Evolutionary conservation across 2,888 invertebrate genomes (phyloP), one percentile per base, ranked within the genome.

Genomic region (Xylophagus ater): DNA sequence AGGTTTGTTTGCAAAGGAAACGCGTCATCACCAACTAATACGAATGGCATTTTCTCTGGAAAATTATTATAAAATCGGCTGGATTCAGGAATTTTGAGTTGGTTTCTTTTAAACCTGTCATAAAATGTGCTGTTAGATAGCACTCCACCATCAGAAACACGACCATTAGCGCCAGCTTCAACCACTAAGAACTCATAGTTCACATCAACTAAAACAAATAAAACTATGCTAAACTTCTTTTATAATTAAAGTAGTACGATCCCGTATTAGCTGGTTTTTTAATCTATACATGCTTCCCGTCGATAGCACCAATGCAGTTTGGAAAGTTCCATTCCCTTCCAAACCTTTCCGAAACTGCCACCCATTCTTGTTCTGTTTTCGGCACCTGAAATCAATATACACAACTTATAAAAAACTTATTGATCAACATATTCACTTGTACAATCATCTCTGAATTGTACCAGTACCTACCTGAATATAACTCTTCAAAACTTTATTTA

Each of bases 261-360:
- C n/a, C n/a, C n/a, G n/a, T n/a, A 52, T 48, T 47, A 54, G 43
- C 46, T 34, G 54, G 51, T 41, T 45, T 41, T 50, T 48, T 37
- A 13, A 54, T 54, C 41, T 48, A 41, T n/a, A 55, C 48, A 47
- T 53, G 56, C 49, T 55, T 55, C 40, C 54, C n/a, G n/a, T n/a
- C n/a, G n/a, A n/a, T n/a, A n/a, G n/a, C n/a, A n/a, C n/a, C n/a
- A n/a, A n/a, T n/a, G 42, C 53, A 28, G 14, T 28, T 18, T 13
- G 51, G 52, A 49, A 55, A 55, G 47, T 54, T 49, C 52, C 53
- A 54, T 47, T 48, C 46, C 42, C 48, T 47, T 42, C 29, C 47
- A 53, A 53, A 54, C 40, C 47, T 48, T 21, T 50, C 47, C 36
- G 48, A 48, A 45, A 53, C 50, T 43, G 49, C 47, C 40, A 29